Base-by-base conservation (phyloP, 2,797 vertebrate species). In the Poliocrania exsul region DNA sequence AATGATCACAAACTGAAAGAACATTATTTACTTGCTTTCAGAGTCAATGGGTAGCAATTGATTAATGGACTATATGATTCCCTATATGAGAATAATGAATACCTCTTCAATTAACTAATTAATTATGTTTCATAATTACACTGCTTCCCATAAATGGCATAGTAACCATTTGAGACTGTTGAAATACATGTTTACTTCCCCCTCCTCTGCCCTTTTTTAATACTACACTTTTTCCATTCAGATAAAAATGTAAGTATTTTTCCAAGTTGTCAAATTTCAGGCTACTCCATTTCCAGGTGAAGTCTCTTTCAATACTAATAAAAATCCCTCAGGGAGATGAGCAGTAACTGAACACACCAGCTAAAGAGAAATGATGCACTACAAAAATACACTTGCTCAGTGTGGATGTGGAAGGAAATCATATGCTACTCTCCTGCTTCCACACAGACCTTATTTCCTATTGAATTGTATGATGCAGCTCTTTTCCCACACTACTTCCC, bases 241-340 rank as follows among this genome's bases (percentile, higher is more conserved):
- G 75, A 90, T 82, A 78, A 82, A 95, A 89, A 93, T 53, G 31
- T 89, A 82, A 71, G 65, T 40, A 88, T 86, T 92, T 94, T 90
- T 91, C 82, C 46, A 74, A 58, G 82, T 82, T 88, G 78, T 84
- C 92, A 84, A 82, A 82, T 92, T 91, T 90, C 73, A 91, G 60
- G 82, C 74, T 89, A 70, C 62, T 94, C 85, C 38, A 88, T 90
- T 95, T 95, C 79, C 93, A 93, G 87, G 85, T 90, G 61, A 94
- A 90, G 47, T 90, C 51, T 90, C 57, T 73, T 88, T 86, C 93
- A 79, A 47, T 71, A 93, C 82, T 73, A 89, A 93, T 92, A 91
- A 95, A 93, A 94, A 90, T 64, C 70, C 86, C 89, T 83, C 70
- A 69, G 81, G 87, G 92, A 95, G 69, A 89, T 67, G 85, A 95